Evolutionary conservation across 2,113 vertebrate genomes (phyloP), one percentile per base, ranked within the genome.

Genomic region (Prunella fulvescens): DNA sequence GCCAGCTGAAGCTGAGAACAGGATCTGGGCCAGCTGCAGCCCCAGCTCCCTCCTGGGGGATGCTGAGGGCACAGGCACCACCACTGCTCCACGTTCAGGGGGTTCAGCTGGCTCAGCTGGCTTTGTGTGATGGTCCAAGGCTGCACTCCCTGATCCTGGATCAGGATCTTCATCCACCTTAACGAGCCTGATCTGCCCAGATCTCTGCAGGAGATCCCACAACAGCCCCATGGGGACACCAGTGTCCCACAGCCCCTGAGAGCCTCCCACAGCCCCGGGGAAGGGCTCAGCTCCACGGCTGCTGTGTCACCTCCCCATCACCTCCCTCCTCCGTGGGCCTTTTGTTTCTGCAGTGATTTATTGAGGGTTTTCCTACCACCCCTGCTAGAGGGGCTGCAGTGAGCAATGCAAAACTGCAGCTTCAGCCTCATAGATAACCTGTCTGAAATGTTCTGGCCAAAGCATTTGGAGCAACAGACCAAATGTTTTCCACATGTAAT

Each of bases 1-100:
- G 91, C 92, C 88, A 96, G 81, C 57, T 9, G 51, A 71, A 74
- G 44, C 3, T 2, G 56, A 42, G 70, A 92, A 71, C 86, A 81
- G 79, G 57, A 35, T 3, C 26, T 28, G 60, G 80, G 69, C 92
- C 95, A 88, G 81, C n/a, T 11, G 5, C 51, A 6, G 8, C 11
- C 26, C 28, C 53, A 31, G 47, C 0, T 7, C 22, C 7, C 33
- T 54, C 54, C 7, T 1, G 26, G 25, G 56, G 0, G 1, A 8
- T 0, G 1, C 72, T 11, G 35, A 18, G 61, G 71, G 50, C 54
- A 31, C 23, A 14, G 2, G 57, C 57, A 42, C 19, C 5, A 3
- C 2, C 0, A 1, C 10, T 29, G 53, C 53, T 25, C 39, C 33
- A 5, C 2, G 0, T 17, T 28, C 10, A 57, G 20, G 11, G 40